Evolutionary conservation across 1,140 invertebrate species (phyloP), one percentile per base, ranked within the genome.

Genomic region (Cherax quadricarinatus): DNA sequence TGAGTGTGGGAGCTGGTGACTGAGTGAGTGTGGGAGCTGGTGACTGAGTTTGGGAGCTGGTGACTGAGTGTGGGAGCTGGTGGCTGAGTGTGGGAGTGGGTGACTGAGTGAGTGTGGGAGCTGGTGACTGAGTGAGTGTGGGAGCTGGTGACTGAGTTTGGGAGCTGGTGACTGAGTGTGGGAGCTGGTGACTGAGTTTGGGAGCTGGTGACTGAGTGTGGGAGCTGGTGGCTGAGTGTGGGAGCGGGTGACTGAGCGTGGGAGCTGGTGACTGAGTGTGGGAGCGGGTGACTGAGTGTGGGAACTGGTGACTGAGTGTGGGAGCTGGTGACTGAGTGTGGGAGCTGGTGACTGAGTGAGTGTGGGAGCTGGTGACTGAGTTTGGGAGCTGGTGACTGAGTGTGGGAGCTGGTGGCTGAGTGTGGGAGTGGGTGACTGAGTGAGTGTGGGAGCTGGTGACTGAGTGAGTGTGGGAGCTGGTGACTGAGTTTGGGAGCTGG

Each of bases 341-440:
- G 24, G 78, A 14, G 78, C 24, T 14, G 24, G 78, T 41, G 78
- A 14, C 3, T 51, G 82, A 30, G 82, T 51, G 14, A n/a, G n/a
- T n/a, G n/a, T 48, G 49, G 48, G 9, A 30, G 10, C 9, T 5
- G 10, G n/a, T 84, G 82, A 14, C 4, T 14, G 82, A 21, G 82
- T 16, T 3, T 21, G 81, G 7, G 81, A 14, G 82, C 1, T 14
- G 14, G 81, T 51, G 41, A 18, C 3, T 18, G 81, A 5, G 49
- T 86, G 84, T 70, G 84, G 51, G 83, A 57, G 60, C 9, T n/a
- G 51, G 84, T 86, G 60, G 4, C 60, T 24, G 84, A 21, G n/a
- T n/a, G n/a, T 86, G 84, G n/a, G 60, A 57, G 84, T 70, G 21
- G n/a, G 84, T 86, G 84, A 51, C 51, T 85, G 83, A 51, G 83